These are phyloP conservation scores for Netelia inedita DNA, from an alignment of 2,888 invertebrate genomes.

Conservation along the genomic window DNA sequence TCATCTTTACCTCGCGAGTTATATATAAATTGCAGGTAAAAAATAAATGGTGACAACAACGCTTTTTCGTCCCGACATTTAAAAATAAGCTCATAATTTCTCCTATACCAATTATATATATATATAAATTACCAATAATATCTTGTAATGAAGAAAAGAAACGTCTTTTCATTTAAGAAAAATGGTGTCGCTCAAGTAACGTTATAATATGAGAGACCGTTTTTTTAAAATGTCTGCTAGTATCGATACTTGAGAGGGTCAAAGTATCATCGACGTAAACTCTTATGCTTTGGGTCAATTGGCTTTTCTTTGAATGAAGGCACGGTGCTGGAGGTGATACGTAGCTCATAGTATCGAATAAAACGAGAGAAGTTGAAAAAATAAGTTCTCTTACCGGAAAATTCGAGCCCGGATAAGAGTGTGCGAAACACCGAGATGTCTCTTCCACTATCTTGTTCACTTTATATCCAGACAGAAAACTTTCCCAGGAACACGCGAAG, in stretches of 20 bases:
- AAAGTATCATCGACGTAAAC: slow-evolving; percentile 1
- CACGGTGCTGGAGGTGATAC: slow-evolving; percentile 74
- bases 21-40: not conserved
- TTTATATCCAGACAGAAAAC: slow-evolving; percentile 33
- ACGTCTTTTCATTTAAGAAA: not conserved
- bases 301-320: slow-evolving; percentile 31
- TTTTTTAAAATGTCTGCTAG: not conserved
- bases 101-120: not conserved
- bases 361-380: slow-evolving; percentile 27
- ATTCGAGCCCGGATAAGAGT: slow-evolving; percentile 25
- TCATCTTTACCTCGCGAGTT: slow-evolving; percentile 14
- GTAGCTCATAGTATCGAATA: slow-evolving; percentile 81
- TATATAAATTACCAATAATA: not conserved
- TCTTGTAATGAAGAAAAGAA: not conserved
- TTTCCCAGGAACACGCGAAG: slow-evolving; percentile 41
- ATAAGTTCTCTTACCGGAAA: not conserved
- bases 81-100: not conserved
- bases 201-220: slow-evolving; percentile 40
- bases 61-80: not conserved
- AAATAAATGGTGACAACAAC: slow-evolving; percentile 1
- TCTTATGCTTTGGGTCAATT: not conserved
- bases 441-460: slow-evolving; percentile 38
- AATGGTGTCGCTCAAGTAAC: slow-evolving; percentile 36
- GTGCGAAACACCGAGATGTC: slow-evolving; percentile 27
- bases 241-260: not conserved